A percentile compares a stretch with the other conserved stretches of the same genome.
These are phyloP conservation scores for Dysidea cf. avara DNA, from an alignment of 37 sponge, comb jelly and placozoan genomes.

Conservation along the genomic window DNA sequence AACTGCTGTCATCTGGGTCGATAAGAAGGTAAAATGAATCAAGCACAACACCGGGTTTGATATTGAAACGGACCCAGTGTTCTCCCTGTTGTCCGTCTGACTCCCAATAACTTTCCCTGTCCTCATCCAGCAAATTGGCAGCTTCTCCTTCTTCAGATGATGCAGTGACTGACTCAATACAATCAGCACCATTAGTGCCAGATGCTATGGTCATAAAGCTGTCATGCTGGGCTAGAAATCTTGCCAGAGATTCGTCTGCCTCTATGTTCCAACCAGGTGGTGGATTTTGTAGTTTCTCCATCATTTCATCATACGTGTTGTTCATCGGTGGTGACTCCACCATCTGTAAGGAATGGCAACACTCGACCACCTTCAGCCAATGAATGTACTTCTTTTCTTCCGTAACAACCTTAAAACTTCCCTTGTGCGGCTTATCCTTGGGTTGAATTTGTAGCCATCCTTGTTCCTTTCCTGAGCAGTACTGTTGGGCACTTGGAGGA, in stretches of 20 bases:
- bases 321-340: constrained; percentile 10
- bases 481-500: too few relatives aligned
- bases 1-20: constrained; percentile 83
- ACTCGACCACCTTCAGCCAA: constrained; percentile 59
- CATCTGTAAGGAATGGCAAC: constrained; percentile 42
- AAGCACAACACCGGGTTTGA: constrained; percentile 70
- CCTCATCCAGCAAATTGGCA: constrained; percentile 45
- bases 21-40: constrained; percentile 64
- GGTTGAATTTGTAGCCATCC: constrained; percentile 62
- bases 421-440: constrained; percentile 17
- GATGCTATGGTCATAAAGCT: neutral
- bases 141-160: constrained; percentile 44
- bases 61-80: constrained; percentile 71
- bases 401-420: constrained; percentile 21
- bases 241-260: constrained; percentile 73
- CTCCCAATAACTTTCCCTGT: constrained; percentile 74
- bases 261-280: constrained; percentile 81
- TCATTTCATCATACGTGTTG: constrained; percentile 49
- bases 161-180: neutral
- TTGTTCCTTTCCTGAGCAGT: too few relatives aligned
- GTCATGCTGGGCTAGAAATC: constrained; percentile 53
- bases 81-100: constrained; percentile 66
- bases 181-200: neutral
- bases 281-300: constrained; percentile 33
- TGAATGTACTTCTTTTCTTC: constrained; percentile 6